Base-by-base conservation (phyloP, 2,113 vertebrate species). In the Desmodus rotundus region DNA sequence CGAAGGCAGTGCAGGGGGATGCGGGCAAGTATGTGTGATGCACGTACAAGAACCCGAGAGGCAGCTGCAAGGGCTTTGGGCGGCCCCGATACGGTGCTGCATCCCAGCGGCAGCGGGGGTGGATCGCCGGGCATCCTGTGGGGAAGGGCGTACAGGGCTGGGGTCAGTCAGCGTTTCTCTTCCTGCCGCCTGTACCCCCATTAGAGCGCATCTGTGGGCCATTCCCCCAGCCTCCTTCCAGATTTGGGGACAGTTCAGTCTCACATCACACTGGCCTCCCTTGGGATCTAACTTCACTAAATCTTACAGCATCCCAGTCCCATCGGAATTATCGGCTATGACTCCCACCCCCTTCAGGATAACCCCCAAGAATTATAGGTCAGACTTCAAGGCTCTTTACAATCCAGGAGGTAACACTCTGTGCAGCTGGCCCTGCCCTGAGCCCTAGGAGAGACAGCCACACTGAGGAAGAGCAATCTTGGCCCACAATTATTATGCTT, bases 21-120 rank as follows among this genome's bases (percentile, higher is more conserved):
- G 98, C 87, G 0, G 99, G 99, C 0, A 38, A 13, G 76, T 96
- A 93, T 0, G 99, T 99, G 97, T 99, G 99, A 96, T 99, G 99
- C 95, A 99, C 98, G 85, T 97, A 99, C 85, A 99, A 24, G 41
- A 97, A 99, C 12, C 93, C 65, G 33, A 99, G 98, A 0, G 99
- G 99, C 1, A 98, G 98, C 0, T 76, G 85, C 92, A 99, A 73
- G 0, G 92, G 83, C 1, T 95, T 98, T 0, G 99, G 99, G 1
- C 94, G 97, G 28, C 99, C 99, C 52, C 88, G 97, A 97, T 99
- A 99, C 0, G 99, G 98, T 26, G 93, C 82, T 2, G 99, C 99
- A 0, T 96, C 98, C 99, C 99, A 99, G 98, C 99, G 98, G 61
- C 99, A 99, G 9, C 99, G 98, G 0, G 99, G 98, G 0, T 99